Base-by-base conservation (phyloP, 2,888 invertebrate genomes). In the Argyresthia albistria region DNA sequence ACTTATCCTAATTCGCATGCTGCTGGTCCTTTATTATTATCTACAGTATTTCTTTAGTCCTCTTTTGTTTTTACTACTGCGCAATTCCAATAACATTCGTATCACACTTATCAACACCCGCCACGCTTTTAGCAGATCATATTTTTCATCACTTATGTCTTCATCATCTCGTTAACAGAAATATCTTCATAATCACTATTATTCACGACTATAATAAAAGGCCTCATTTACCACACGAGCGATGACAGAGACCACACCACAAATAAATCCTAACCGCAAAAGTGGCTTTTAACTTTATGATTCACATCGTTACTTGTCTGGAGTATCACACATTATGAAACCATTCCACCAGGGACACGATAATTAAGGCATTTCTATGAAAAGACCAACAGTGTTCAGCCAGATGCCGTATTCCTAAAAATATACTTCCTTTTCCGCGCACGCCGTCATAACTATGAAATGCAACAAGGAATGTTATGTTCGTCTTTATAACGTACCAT, bases 351-450 rank as follows among this genome's bases (percentile, higher is more conserved):
- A 68, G 77, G 67, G 81, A 80, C 76, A 75, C 68, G 70, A 77
- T 84, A 84, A 84, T 86, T 83, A 81, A 78, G 71, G 64, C 69
- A 69, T 75, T 86, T 83, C 84, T 72, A 70, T 81, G 82, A 81
- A 84, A 48, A 79, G 70, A 70, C 70, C 60, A 61, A 69, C 66
- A 64, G 66, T 64, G 67, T 60, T 65, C 61, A 66, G 69, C 76
- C 86, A 86, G 86, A 86, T 86, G 86, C 82, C 76, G 63, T 71
- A 56, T 58, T 57, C 70, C 81, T 80, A 83, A 82, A 86, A 83
- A 86, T 84, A 84, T 64, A 82, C 86, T 82, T 86, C 84, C 86
- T 78, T 81, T 80, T 84, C 81, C 81, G 75, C 69, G 73, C 73
- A 55, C 67, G 75, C 67, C 43, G 45, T 71, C 80, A 84, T 84